phyloP scores from a whole-genome alignment of 2,888 invertebrate species.

The Rhimphoctona megacephalus region DNA sequence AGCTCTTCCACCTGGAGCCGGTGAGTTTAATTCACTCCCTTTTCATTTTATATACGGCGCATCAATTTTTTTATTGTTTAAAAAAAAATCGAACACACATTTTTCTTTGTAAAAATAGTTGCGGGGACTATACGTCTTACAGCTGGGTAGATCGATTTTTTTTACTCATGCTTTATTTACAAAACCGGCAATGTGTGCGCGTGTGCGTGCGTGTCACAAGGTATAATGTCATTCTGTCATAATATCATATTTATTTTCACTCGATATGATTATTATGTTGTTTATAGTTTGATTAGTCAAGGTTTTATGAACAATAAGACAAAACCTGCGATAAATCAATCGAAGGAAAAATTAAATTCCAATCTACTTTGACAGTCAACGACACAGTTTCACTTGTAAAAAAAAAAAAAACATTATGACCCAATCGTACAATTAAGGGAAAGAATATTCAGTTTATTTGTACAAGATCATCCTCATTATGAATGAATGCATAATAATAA shows the following conservation, averaged over 20 bases:
- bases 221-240: constrained; percentile 26
- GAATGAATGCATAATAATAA: not conserved
- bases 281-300: not conserved
- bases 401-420: too few species aligned
- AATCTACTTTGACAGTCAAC: not conserved
- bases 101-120: not conserved
- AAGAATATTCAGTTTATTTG: not conserved
- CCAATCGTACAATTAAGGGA: too few species aligned
- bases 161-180: constrained; percentile 62
- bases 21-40: constrained; percentile 72
- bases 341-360: not conserved
- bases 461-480: not conserved
- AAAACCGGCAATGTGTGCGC: constrained; percentile 48
- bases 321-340: too few species aligned
- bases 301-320: too few species aligned
- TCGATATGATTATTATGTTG: not conserved
- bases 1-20: constrained; percentile 82
- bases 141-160: constrained; percentile 61
- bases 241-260: not conserved
- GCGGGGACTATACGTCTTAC: not conserved
- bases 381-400: too few species aligned
- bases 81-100: not conserved
- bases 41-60: not conserved
- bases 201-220: constrained; percentile 21
- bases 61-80: not conserved